These are phyloP conservation scores for Eurypyga helias DNA, from an alignment of 2,113 vertebrate genomes.

Conservation along the genomic window DNA sequence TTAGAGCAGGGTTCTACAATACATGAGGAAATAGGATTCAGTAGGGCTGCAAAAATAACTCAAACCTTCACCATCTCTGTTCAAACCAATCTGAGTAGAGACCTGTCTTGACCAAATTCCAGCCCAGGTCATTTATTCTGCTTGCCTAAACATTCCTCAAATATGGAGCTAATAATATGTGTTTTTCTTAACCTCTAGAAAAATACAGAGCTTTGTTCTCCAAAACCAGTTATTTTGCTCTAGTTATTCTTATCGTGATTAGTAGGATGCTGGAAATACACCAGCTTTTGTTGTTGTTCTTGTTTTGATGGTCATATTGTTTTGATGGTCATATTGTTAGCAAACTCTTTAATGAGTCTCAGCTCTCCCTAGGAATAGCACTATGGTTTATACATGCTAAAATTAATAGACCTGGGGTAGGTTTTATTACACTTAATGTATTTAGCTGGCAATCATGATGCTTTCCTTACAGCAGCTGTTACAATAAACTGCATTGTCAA, in stretches of 20 bases:
- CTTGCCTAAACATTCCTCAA: neutral
- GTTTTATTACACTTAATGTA: constrained; percentile 52
- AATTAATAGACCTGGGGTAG: constrained; percentile 59
- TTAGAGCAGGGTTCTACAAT: neutral
- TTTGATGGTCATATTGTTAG: constrained; percentile 21
- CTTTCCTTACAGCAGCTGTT: constrained; percentile 36
- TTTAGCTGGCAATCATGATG: constrained; percentile 31
- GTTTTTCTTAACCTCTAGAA: neutral
- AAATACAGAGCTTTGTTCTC: neutral
- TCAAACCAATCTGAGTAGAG: neutral
- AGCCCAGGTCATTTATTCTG: neutral
- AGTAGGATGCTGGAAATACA: neutral
- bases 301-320: constrained; percentile 24
- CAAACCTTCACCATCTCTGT: neutral
- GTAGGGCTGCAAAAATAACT: neutral
- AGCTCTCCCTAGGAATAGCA: neutral
- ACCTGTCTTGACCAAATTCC: neutral
- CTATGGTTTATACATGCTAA: constrained; percentile 42
- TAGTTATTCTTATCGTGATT: neutral
- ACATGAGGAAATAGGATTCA: neutral
- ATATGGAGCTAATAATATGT: neutral
- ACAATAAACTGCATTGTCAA: constrained; percentile 47
- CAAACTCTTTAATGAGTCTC: constrained; percentile 34
- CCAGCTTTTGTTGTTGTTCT: neutral
- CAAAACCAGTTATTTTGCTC: neutral